Evolutionary conservation across 1,140 invertebrate species (phyloP), one percentile per base, ranked within the genome.

Genomic region (Panagrolaimus sp.): DNA sequence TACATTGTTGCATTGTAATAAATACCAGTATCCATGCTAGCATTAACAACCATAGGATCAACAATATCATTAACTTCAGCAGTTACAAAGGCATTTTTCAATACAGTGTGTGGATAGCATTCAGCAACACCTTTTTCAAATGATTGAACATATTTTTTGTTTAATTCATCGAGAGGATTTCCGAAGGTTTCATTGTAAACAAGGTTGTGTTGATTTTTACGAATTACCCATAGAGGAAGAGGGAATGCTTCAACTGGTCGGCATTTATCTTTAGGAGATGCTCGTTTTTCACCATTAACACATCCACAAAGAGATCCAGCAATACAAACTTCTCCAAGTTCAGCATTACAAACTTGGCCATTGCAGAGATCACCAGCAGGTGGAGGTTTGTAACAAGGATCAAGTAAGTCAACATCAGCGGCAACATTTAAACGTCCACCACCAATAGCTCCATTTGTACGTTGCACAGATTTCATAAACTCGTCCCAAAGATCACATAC

Each of bases 31-130:
- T 83, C 81, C 72, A 72, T 79, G 48, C 65, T 78, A 11, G 74
- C 74, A 64, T 82, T 82, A n/a, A 82, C 66, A 27, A 65, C 23
- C 45, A 72, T 75, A 61, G 80, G 80, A 57, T 82, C 76, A 9
- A 78, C 27, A 63, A 83, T 83, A 16, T 82, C 80, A 63, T 83
- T 82, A 9, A 82, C 81, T 69, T 82, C 80, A 20, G 74, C 74
- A 38, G 69, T 68, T 23, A 82, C 79, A 65, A 83, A 82, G 2
- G 78, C 72, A 63, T 78, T 75, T 25, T 72, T 78, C 3, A 82
- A 70, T 20, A 62, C 46, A 20, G 80, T 82, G 46, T 82, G 76
- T 13, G 80, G 80, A 66, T 82, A 82, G 63, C 80, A 79, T 66
- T 81, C 68, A 23, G 62, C 66, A 16, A 82, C 72, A 48, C 80